Percentiles rank a stretch among this genome's conserved stretches.
These are phyloP conservation scores for Taxidea taxus DNA, from an alignment of 2,113 vertebrate genomes.

Conservation along the genomic window DNA sequence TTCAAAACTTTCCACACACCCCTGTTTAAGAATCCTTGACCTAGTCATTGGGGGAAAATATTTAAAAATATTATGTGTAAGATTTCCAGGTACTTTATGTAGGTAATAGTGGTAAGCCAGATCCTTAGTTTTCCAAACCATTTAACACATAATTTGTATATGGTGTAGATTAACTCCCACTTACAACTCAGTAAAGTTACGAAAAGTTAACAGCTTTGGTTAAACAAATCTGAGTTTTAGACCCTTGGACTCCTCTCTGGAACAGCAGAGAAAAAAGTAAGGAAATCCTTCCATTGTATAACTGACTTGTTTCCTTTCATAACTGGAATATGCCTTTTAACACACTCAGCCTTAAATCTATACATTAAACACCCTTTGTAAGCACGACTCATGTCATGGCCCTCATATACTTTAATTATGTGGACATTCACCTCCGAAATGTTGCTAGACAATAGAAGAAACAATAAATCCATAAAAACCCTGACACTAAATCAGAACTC, in stretches of 20 bases:
- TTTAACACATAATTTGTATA: not conserved
- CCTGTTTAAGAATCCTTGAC: not conserved
- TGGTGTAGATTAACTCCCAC: not conserved
- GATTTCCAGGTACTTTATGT: not conserved
- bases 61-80: not conserved
- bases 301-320: not conserved
- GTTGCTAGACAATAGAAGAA: not conserved
- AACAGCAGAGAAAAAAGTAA: slow-evolving; percentile 4
- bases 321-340: not conserved
- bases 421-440: not conserved
- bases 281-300: slow-evolving; percentile 54
- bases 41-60: not conserved
- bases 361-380: not conserved
- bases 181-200: not conserved
- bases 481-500: not conserved
- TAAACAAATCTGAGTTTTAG: not conserved
- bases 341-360: not conserved
- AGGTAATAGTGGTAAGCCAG: not conserved
- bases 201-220: not conserved
- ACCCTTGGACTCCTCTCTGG: not conserved
- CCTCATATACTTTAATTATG: not conserved
- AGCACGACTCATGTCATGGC: not conserved
- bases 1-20: not conserved
- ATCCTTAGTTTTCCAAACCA: not conserved
- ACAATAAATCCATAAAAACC: not conserved